phyloP scores from a whole-genome alignment of 2,888 invertebrate species.

The Adelphocoris suturalis region DNA sequence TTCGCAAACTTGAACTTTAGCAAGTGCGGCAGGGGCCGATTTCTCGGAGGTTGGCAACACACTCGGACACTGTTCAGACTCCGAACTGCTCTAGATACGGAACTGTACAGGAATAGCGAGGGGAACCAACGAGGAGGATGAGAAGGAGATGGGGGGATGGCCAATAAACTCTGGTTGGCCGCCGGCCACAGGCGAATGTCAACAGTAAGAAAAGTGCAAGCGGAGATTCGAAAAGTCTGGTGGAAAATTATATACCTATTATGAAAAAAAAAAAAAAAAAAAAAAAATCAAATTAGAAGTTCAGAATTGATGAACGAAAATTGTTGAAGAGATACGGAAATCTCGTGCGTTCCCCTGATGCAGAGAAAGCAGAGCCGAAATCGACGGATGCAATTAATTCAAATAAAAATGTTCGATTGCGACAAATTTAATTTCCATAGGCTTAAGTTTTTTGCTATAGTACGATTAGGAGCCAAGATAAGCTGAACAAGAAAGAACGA shows the following conservation, averaged over 20 bases:
- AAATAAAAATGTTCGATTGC: no score
- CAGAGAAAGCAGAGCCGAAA: no score
- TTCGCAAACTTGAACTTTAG: slow-evolving; percentile 48
- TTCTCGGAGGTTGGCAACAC: slow-evolving; percentile 52
- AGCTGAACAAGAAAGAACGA: no score
- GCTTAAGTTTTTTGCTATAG: no score
- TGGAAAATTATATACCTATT: neutral
- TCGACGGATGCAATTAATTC: no score
- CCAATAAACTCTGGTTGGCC: slow-evolving; percentile 70
- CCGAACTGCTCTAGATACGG: slow-evolving; percentile 69
- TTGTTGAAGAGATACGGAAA: no score
- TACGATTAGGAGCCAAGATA: no score
- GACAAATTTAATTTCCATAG: no score
- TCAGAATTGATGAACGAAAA: no score
- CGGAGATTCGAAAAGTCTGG: neutral
- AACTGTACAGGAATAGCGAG: slow-evolving; percentile 64
- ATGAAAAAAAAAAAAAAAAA: neutral
- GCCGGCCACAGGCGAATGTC: slow-evolving; percentile 63
- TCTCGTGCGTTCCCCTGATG: no score
- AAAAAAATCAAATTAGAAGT: no score
- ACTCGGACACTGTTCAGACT: slow-evolving; percentile 60
- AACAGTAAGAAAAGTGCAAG: slow-evolving; percentile 60
- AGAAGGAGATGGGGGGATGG: slow-evolving; percentile 51
- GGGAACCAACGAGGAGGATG: slow-evolving; percentile 25
- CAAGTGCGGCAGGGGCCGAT: slow-evolving; percentile 11